A percentile compares a stretch with the other conserved stretches of the same genome.
Evolutionary conservation across 2,888 invertebrate genomes (phyloP).

Genomic region (Tachina lurida): DNA sequence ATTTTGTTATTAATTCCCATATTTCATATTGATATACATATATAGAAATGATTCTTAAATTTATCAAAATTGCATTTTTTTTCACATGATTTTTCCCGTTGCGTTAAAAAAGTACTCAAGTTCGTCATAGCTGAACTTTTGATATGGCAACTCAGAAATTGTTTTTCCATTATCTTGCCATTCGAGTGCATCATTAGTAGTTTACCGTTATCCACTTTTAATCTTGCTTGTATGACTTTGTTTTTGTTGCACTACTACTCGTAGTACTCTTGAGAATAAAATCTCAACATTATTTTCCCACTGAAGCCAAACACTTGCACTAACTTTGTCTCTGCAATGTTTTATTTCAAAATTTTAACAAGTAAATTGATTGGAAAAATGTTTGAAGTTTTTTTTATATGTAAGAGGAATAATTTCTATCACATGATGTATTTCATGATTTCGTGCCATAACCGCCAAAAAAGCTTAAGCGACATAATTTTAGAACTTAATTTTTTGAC

Average conservation of each 20-base stretch:
- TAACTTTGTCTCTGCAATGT: constrained; percentile 34
- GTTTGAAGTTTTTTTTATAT: constrained; percentile 6
- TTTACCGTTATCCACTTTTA: constrained; percentile 24
- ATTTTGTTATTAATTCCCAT: too few relatives aligned
- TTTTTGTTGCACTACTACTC: constrained; percentile 3
- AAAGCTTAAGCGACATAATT: too few relatives aligned
- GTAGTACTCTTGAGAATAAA: constrained; percentile 47
- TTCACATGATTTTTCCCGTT: too few relatives aligned
- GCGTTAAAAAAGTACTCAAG: too few relatives aligned
- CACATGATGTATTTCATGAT: not conserved
- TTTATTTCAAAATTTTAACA: constrained; percentile 22
- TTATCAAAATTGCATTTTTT: too few relatives aligned
- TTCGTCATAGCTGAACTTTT: too few relatives aligned
- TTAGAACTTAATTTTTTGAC: too few relatives aligned
- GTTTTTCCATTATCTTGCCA: not conserved
- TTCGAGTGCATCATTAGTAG: not conserved
- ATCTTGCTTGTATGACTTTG: not conserved
- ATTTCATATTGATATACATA: too few relatives aligned
- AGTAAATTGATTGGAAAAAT: constrained; percentile 63
- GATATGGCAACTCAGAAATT: too few relatives aligned
- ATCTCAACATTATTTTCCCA: constrained; percentile 37
- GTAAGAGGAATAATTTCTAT: not conserved
- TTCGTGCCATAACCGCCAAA: too few relatives aligned
- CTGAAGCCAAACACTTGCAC: constrained; percentile 22
- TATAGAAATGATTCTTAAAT: too few relatives aligned